Conservation (phyloP, 2,113 vertebrate genomes). For the Heloderma charlesbogerti region DNA sequence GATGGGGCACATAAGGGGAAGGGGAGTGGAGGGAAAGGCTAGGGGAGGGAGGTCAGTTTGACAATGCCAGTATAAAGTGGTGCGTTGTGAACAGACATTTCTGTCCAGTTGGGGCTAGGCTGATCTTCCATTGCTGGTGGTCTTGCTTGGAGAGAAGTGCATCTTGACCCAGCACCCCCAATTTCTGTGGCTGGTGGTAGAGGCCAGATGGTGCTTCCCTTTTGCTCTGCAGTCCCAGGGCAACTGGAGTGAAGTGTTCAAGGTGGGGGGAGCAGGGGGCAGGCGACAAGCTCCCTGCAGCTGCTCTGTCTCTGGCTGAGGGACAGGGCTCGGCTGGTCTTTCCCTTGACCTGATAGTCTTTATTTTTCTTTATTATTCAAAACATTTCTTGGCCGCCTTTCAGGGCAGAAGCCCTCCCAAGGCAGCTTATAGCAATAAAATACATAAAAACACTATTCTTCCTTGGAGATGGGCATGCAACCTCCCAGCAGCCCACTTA, state of each 20-base stretch:
- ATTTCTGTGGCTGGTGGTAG: neutral
- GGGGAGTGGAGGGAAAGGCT: too few species aligned
- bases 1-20: neutral
- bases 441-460: too few species aligned
- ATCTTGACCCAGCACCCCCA: too few species aligned
- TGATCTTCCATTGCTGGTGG: neutral
- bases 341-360: neutral
- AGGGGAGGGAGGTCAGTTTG: neutral
- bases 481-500: neutral
- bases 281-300: neutral
- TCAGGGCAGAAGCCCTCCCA: too few species aligned
- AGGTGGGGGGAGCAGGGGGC: too few species aligned
- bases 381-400: too few species aligned
- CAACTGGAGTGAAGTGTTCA: too few species aligned
- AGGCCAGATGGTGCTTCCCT: neutral
- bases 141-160: neutral
- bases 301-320: too few species aligned
- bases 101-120: neutral
- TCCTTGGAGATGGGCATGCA: neutral
- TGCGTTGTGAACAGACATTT: neutral
- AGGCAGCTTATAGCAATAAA: too few species aligned
- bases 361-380: too few species aligned
- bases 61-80: neutral
- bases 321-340: neutral
- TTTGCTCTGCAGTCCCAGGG: neutral